Evolutionary conservation across 2,113 vertebrate species (phyloP), one percentile per base, ranked within the genome.

Genomic region (Ammodytes marinus): DNA sequence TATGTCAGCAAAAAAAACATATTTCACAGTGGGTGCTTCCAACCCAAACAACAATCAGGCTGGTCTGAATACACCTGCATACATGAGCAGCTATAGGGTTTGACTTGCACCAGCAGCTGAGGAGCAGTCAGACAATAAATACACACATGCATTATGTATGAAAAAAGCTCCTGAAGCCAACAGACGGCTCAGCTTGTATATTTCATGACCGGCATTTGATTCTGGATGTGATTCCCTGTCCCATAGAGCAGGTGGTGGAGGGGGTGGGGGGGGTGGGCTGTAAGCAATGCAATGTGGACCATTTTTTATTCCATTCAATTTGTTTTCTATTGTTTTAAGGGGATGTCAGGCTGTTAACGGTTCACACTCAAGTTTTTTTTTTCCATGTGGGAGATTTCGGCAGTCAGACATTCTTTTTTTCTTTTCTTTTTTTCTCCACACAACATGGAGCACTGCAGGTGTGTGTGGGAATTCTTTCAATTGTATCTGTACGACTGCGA

Each of bases 101-200:
- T 58, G 76, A 61, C 72, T 63, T 61, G n/a, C 68, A 54, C 1
- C 43, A 58, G 77, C 79, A 70, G 57, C 76, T 50, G 81, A 72
- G 76, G 46, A 71, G 82, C 84, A 79, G 50, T 88, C 80, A 86
- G 46, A 87, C 80, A 78, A 75, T 78, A 84, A 83, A 83, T 70
- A 79, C 71, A 82, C 65, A 73, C 53, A 85, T 85, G 61, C 86
- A 75, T 77, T 86, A 85, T 92, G 88, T 5, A 87, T 86, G 80
- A 86, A 81, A 86, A 84, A 14, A n/a, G n/a, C 74, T 86, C 79
- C 81, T 59, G 79, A 80, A 85, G 89, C 85, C 72, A 85, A 84
- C 79, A 74, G 67, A 43, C 12, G 14, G 40, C 60, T 69, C 40
- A 8, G 0, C 43, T 68, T 88, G 74, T 43, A 79, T 83, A 81